Percentiles rank a stretch among this genome's conserved stretches.
phyloP scores from a whole-genome alignment of 2,888 invertebrate species.

The Erebia ligea region DNA sequence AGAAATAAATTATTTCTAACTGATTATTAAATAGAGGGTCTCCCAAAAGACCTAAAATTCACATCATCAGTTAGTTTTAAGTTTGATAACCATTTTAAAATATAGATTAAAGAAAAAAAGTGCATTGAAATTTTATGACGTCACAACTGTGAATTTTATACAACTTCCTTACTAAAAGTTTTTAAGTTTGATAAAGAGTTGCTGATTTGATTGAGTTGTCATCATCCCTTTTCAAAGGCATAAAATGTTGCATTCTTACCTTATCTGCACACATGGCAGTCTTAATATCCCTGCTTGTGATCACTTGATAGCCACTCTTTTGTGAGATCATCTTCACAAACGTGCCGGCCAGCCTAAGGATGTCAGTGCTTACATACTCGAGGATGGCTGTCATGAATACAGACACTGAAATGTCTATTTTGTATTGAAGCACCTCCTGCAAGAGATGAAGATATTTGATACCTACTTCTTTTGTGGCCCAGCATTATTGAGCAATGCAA shows the following conservation, averaged over 20 bases:
- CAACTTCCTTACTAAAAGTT: no score
- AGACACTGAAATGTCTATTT: conserved; percentile 93
- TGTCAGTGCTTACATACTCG: conserved; percentile 97
- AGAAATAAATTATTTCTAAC: no score
- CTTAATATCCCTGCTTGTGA: conserved; percentile 96
- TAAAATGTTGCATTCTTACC: conserved; percentile 75
- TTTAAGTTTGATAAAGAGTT: no score
- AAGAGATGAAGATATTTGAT: conserved; percentile 18
- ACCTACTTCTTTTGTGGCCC: not conserved
- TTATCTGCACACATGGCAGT: conserved; percentile 99
- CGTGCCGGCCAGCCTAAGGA: conserved; percentile 97
- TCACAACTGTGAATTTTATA: no score
- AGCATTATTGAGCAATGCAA: no score
- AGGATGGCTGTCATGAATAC: conserved; percentile 96
- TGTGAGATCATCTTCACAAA: conserved; percentile 98
- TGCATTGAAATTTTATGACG: no score
- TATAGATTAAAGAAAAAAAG: no score
- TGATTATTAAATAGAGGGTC: no score
- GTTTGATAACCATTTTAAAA: no score
- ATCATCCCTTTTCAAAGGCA: not conserved
- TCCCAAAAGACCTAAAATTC: no score
- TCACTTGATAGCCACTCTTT: conserved; percentile 81
- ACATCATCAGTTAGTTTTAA: no score
- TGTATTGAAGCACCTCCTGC: conserved; percentile 93
- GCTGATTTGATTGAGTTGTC: no score